phyloP scores from a whole-genome alignment of 2,113 vertebrate species.

The Scophthalmus maximus region DNA sequence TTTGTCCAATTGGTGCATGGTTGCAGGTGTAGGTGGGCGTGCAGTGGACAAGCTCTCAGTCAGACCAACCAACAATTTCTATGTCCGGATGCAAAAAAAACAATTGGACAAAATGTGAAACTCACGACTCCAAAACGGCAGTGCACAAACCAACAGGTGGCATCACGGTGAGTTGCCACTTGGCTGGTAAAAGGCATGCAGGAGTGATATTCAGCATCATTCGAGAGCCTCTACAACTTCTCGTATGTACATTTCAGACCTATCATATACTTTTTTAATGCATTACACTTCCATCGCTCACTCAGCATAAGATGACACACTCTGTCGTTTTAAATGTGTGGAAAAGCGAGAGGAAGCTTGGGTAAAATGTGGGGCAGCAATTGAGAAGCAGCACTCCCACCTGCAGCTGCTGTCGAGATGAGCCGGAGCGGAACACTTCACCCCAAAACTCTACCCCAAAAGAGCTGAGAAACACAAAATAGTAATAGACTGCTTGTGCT shows the following conservation, averaged over 20 bases:
- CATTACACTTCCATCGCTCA: background rate
- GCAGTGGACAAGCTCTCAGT: no score
- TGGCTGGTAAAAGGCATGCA: no score
- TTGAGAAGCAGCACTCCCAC: constrained; percentile 14
- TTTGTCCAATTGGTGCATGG: no score
- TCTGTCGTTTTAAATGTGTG: background rate
- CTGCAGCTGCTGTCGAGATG: constrained; percentile 19
- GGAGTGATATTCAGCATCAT: background rate
- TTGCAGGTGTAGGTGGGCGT: no score
- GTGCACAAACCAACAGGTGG: no score
- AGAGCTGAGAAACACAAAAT: constrained; percentile 32
- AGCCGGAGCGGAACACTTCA: constrained; percentile 37
- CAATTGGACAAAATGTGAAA: no score
- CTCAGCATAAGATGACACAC: background rate
- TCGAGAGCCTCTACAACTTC: background rate
- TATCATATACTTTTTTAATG: constrained; percentile 6
- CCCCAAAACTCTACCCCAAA: constrained; percentile 28
- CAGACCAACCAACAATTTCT: no score
- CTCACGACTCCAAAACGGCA: no score
- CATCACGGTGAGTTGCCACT: no score
- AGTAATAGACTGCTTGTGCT: constrained; percentile 30
- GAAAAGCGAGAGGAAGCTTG: background rate
- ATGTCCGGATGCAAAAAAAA: no score
- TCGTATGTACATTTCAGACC: constrained; percentile 3
- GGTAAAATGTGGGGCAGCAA: constrained; percentile 8